Base-by-base conservation (phyloP, 2,888 invertebrate species). In the Drosophila fulvimacula region DNA sequence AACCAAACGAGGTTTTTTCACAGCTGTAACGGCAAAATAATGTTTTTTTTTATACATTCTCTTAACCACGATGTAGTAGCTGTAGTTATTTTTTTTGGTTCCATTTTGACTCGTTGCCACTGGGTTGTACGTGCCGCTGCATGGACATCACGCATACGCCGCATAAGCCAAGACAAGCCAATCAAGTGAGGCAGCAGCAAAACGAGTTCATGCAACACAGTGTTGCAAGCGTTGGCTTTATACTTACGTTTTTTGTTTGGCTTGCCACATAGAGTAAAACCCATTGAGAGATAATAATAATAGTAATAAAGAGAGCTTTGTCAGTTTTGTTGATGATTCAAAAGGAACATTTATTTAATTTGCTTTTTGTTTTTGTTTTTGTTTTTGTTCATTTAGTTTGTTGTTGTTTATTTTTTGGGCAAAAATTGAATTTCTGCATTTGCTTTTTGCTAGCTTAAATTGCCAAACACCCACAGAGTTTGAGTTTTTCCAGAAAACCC, bases 271-370 rank as follows among this genome's bases (percentile, higher is more conserved):
- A 1, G 17, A 46, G 64, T 4, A 21, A 52, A 51, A 30, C 11
- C 64, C 21, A 65, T 52, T 51, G 42, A 44, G 53, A 76, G 74
- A 58, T 61, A 77, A 73, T 68, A 69, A 63, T 61, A 71, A 65
- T 60, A 71, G n/a, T n/a, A n/a, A 66, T 65, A 58, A 66, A 63
- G 64, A 57, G 56, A 72, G 62, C 64, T 58, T 69, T 63, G 63
- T 55, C 66, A 68, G 55, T 82, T 68, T 87, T 77, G 72, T 87
- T 85, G 87, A 87, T 87, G 82, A 87, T 89, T 85, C 89, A 89
- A 85, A 85, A 85, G 85, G 85, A 85, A 85, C 85, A 85, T 85
- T 81, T 85, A 86, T 87, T 88, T 89, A 87, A 87, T 87, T 84
- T 89, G 79, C 82, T 82, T 82, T 74, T 76, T 75, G 69, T 81